Base-by-base conservation (phyloP, 2,113 vertebrate species). In the Dendropsophus ebraccatus region DNA sequence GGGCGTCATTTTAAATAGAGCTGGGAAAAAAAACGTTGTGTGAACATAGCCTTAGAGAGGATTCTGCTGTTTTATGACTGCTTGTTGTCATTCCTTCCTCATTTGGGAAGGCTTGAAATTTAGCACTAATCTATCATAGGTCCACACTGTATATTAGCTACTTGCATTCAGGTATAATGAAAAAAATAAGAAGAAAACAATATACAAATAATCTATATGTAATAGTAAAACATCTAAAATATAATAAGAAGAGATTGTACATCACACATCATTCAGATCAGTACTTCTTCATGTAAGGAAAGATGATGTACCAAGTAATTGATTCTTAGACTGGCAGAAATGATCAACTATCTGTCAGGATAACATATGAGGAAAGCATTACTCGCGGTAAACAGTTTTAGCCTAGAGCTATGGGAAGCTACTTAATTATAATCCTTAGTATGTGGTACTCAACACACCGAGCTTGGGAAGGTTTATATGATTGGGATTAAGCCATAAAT, bases 361-460 rank as follows among this genome's bases (percentile, higher is more conserved):
- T 19, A 75, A 84, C 23, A 25, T 58, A 84, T 60, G 70, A 84
- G 69, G 52, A 74, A 84, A 60, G 58, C 70, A 84, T 75, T 84
- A 84, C 35, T 52, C 70, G 60, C 28, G 45, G 23, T 75, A 83
- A 83, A 73, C 28, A 21, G 58, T 54, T 74, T 74, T 56, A 50
- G 72, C 54, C 82, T n/a, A 75, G 70, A 84, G 70, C 82, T 84
- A 75, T 84, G 54, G 37, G 50, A 84, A 73, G 45, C n/a, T 35
- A 84, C 54, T 84, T 84, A 74, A 84, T 84, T 74, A 84, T 84
- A 84, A 75, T 84, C 82, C 75, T 45, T 56, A 75, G 82, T 72
- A 56, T 84, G 49, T 60, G 52, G 70, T 28, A 54, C 23, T 37
- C 50, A 84, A 84, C 70, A 74, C 70, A 60, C 70, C 19, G 30